Base-by-base conservation (phyloP, 2,113 vertebrate species). In the Eptesicus fuscus region DNA sequence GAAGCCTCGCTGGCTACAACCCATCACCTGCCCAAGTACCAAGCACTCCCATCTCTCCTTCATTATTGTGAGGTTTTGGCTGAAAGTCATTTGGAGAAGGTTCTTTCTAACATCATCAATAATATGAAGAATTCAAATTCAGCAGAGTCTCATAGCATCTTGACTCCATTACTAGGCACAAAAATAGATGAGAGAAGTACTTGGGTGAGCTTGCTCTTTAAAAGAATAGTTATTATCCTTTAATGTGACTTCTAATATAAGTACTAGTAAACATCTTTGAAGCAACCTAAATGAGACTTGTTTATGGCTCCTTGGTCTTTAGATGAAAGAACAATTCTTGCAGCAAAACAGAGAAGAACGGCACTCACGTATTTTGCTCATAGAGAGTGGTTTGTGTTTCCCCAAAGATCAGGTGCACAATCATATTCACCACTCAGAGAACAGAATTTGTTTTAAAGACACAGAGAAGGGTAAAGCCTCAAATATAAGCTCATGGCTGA, bases 261-360 rank as follows among this genome's bases (percentile, higher is more conserved):
- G 51, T 59, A 77, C 14, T 67, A 80, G 70, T 40, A 87, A 49
- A 9, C 32, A 96, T 86, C 83, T 73, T 47, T 80, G 44, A 91
- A 76, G 71, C 22, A 94, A 93, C 20, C 5, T 77, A 89, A 79
- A 85, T 79, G 23, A 82, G 23, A 63, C 28, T 32, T 89, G 30
- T 90, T 85, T 95, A 65, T 65, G 59, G 49, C 59, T 94, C 86
- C 37, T n/a, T 87, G 11, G 37, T 92, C 51, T 86, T 88, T 40
- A 85, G 22, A 88, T 76, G 47, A 88, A 96, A 94, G 51, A 90
- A 78, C 12, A 90, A 56, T 71, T 70, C 25, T 91, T 96, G n/a
- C 37, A 93, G 56, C 78, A 94, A 96, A 94, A 40, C 17, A 73
- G 63, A 85, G n/a, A 4, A 53, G 40, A 8, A 23, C 37, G 8